phyloP scores from a whole-genome alignment of 2,888 invertebrate genomes.

The Apocheima hispidaria region DNA sequence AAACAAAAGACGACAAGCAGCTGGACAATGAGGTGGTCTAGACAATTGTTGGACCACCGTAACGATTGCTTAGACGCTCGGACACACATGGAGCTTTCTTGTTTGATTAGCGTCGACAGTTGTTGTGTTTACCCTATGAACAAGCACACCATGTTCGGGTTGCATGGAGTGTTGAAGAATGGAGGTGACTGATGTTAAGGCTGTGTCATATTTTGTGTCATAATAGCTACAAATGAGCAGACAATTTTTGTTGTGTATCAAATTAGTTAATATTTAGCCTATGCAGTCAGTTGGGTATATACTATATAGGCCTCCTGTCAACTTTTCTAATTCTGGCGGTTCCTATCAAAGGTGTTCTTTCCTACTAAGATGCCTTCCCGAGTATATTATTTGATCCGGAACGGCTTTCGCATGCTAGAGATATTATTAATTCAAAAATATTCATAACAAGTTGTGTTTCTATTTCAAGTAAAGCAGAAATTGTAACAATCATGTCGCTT shows the following conservation, averaged over 20 bases:
- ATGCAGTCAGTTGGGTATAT: no score
- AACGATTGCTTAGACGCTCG: constrained; percentile 47
- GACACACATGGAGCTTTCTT: constrained; percentile 68
- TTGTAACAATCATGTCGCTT: no score
- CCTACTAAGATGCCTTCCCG: no score
- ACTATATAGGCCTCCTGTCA: no score
- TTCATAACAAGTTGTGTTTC: no score
- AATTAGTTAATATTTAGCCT: no score
- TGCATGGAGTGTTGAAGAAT: constrained; percentile 13
- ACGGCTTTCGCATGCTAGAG: no score
- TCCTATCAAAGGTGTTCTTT: no score
- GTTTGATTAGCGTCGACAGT: constrained; percentile 69
- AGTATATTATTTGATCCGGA: no score
- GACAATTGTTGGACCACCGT: constrained; percentile 70
- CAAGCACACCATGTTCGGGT: constrained; percentile 51
- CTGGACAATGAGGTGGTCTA: constrained; percentile 63
- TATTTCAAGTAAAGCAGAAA: no score
- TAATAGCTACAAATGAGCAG: background rate
- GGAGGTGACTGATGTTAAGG: constrained; percentile 39
- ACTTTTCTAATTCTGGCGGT: no score
- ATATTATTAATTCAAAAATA: no score
- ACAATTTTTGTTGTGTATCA: background rate
- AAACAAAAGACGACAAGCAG: constrained; percentile 69
- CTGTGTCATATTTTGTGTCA: background rate
- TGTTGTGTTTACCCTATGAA: constrained; percentile 64